Evolutionary conservation across 2,797 vertebrate species (phyloP), one percentile per base, ranked within the genome.

Genomic region (Tragelaphus eurycerus): DNA sequence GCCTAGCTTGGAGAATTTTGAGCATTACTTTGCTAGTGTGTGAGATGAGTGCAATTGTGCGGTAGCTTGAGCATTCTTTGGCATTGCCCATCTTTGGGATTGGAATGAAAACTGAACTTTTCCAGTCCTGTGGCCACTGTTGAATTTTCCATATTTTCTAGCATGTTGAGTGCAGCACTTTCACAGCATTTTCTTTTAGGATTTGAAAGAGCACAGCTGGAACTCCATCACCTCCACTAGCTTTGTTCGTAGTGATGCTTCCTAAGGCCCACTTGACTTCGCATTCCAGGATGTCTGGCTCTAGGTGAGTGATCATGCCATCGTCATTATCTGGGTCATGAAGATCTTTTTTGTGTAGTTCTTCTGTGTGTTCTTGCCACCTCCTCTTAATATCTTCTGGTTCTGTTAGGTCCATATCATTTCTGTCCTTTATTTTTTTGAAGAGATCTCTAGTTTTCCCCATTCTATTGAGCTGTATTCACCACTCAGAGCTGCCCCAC

Each of bases 261-360:
- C 62, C 62, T n/a, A 64, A n/a, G 62, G 62, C 16, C 62, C 62
- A 17, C 15, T n/a, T 64, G 31, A n/a, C 62, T n/a, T 64, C 2
- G 0, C 31, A n/a, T n/a, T 11, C 9, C 64, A 21, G 17, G 64
- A 67, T 21, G 3, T 34, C 64, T 67, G n/a, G n/a, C 64, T 67
- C 64, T 34, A 34, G n/a, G 64, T 34, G 64, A 67, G 64, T 67
- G n/a, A 67, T 34, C 64, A 67, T 5, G 5, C 17, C 17, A 67
- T 67, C 8, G 0, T 67, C 2, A 0, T 21, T 38, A 67, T 67
- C n/a, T 34, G 2, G n/a, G 64, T 38, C 64, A 21, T 34, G 64
- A 34, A 21, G n/a, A 38, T 21, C n/a, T 34, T 34, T 67, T 38
- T 34, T 6, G 9, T 34, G 11, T 0, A 67, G 64, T 67, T 21